Conservation (phyloP, 2,888 invertebrate species). For the Trypoxylon attenuatum region DNA sequence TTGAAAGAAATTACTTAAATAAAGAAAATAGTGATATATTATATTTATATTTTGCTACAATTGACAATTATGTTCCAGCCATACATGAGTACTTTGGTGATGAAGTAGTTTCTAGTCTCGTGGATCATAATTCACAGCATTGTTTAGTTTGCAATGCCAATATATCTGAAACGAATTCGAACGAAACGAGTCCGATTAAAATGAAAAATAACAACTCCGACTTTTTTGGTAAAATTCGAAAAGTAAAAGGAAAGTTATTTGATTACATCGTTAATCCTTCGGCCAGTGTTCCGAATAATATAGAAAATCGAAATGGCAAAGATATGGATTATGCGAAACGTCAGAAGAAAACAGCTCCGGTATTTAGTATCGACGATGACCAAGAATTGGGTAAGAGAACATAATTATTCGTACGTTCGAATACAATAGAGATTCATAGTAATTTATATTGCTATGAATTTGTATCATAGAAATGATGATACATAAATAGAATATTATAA, state of each 20-base stretch:
- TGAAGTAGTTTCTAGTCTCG: slow-evolving; percentile 86
- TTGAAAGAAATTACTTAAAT: neutral
- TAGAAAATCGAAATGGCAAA: slow-evolving; percentile 89
- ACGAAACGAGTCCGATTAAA: slow-evolving; percentile 66
- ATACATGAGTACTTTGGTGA: slow-evolving; percentile 90
- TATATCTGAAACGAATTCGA: slow-evolving; percentile 72
- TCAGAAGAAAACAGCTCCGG: slow-evolving; percentile 92
- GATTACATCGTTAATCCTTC: slow-evolving; percentile 95
- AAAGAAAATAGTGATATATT: neutral
- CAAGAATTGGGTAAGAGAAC: slow-evolving; percentile 79
- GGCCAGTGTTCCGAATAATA: slow-evolving; percentile 76
- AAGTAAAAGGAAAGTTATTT: slow-evolving; percentile 92
- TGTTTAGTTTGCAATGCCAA: slow-evolving; percentile 88
- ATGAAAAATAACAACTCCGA: slow-evolving; percentile 76
- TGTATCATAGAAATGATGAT: neutral
- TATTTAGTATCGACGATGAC: slow-evolving; percentile 96
- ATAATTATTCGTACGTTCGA: slow-evolving; percentile 8
- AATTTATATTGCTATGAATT: neutral
- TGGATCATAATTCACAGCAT: slow-evolving; percentile 87
- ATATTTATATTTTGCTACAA: neutral
- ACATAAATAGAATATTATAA: slow-evolving; percentile 4
- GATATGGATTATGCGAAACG: slow-evolving; percentile 82
- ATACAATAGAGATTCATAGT: neutral
- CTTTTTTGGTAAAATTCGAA: slow-evolving; percentile 89
- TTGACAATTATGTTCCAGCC: slow-evolving; percentile 76